These are phyloP conservation scores for Kryphioiulus occultus DNA, from an alignment of 2,888 invertebrate species.

Conservation along the genomic window DNA sequence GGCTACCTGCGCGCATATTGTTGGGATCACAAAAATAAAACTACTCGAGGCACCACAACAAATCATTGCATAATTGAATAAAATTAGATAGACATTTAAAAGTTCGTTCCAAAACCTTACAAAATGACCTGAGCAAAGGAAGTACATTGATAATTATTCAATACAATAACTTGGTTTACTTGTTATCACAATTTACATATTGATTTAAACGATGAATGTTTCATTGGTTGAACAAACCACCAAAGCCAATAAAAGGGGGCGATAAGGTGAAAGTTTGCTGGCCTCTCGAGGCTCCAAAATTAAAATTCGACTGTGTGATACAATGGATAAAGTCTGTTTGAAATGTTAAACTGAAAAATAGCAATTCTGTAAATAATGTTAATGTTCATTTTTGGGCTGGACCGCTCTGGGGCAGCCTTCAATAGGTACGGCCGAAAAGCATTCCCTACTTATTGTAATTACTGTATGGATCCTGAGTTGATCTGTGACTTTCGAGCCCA, in stretches of 20 bases:
- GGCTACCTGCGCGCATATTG: neutral
- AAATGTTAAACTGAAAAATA: neutral
- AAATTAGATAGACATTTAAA: neutral
- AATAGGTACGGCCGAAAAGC: neutral
- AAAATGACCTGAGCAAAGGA: conserved; percentile 13
- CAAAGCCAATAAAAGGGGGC: neutral
- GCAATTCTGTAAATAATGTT: neutral
- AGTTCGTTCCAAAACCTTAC: conserved; percentile 10
- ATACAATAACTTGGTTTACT: neutral
- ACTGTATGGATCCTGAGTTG: conserved; percentile 25
- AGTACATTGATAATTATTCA: neutral
- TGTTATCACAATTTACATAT: neutral
- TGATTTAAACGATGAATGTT: neutral
- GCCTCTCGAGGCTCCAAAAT: neutral
- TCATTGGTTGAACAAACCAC: neutral
- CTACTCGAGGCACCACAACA: neutral
- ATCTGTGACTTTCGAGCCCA: neutral
- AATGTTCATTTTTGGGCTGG: neutral
- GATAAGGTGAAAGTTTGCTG: neutral
- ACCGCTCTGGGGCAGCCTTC: neutral
- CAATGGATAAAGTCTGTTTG: no score
- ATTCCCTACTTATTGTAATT: neutral
- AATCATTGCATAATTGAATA: neutral
- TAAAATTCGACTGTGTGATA: neutral
- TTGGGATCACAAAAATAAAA: neutral